phyloP scores from a whole-genome alignment of 2,113 vertebrate species.

The Cololabis saira region DNA sequence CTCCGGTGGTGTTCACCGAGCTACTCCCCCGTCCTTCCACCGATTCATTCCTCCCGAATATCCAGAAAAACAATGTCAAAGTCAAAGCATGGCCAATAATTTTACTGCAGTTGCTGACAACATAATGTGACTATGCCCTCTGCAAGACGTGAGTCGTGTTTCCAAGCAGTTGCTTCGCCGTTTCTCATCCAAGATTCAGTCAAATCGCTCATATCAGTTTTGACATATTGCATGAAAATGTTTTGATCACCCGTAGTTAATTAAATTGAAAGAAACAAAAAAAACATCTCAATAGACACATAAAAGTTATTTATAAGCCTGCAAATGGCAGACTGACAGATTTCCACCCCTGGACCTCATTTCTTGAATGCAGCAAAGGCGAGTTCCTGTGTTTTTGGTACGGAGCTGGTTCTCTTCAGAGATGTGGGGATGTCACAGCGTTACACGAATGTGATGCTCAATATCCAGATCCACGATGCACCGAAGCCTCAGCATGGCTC shows the following conservation, averaged over 20 bases:
- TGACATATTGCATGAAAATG: constrained; percentile 63
- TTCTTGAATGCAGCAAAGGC: constrained; percentile 32
- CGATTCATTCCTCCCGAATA: constrained; percentile 12
- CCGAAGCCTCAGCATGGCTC: constrained; percentile 60
- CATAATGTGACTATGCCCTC: constrained; percentile 41
- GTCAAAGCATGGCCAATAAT: constrained; percentile 23
- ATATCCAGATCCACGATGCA: constrained; percentile 79
- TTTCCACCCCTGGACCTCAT: constrained; percentile 46
- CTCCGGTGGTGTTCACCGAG: constrained; percentile 40
- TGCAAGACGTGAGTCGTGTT: constrained; percentile 60
- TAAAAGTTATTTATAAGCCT: constrained; percentile 55
- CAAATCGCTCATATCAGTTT: constrained; percentile 50
- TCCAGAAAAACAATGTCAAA: constrained; percentile 41
- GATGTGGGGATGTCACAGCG: constrained; percentile 62
- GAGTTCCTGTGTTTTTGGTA: constrained; percentile 30
- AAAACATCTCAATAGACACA: constrained; percentile 46
- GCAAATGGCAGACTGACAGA: constrained; percentile 51
- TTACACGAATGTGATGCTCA: constrained; percentile 63
- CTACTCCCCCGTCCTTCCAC: constrained; percentile 21
- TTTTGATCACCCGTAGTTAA: constrained; percentile 61
- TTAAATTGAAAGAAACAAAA: constrained; percentile 66
- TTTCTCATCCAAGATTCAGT: constrained; percentile 67
- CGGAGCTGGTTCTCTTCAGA: constrained; percentile 44
- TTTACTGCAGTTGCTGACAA: constrained; percentile 33
- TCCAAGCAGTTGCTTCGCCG: constrained; percentile 40